Evolutionary conservation across 2,113 vertebrate species (phyloP).

Genomic region (Melanotaenia duboulayi): DNA sequence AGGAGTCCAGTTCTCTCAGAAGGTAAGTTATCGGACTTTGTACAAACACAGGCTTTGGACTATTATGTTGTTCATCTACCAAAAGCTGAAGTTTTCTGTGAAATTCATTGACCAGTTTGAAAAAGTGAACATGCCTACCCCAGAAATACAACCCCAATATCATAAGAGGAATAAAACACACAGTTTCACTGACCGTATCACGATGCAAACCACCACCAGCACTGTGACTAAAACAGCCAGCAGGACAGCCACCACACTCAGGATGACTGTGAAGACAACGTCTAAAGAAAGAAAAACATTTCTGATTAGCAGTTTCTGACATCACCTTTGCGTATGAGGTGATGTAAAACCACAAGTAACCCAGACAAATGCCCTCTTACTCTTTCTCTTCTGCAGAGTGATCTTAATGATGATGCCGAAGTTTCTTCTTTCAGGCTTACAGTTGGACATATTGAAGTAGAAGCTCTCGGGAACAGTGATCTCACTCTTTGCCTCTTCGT

Average conservation of each 20-base stretch:
- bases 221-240: constrained; percentile 66
- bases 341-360: accelerated
- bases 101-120: no score
- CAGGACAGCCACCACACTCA: constrained; percentile 78
- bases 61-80: no score
- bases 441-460: constrained; percentile 95
- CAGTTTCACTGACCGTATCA: constrained; percentile 84
- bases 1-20: no score
- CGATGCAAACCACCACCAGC: constrained; percentile 81
- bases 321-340: background rate
- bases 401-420: constrained; percentile 85
- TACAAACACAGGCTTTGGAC: no score
- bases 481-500: constrained; percentile 76
- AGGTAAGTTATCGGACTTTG: no score
- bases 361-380: constrained; percentile 6
- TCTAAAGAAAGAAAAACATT: constrained; percentile 74
- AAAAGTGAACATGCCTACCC: no score
- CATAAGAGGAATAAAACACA: background rate
- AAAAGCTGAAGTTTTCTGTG: no score
- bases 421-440: constrained; percentile 74
- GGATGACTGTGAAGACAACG: constrained; percentile 69
- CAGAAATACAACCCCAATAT: background rate
- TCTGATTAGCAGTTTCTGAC: background rate
- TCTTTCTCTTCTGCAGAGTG: constrained; percentile 68
- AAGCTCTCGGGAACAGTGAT: constrained; percentile 79